These are phyloP conservation scores for Dendroctonus valens DNA, from an alignment of 1,140 invertebrate species.

Conservation along the genomic window DNA sequence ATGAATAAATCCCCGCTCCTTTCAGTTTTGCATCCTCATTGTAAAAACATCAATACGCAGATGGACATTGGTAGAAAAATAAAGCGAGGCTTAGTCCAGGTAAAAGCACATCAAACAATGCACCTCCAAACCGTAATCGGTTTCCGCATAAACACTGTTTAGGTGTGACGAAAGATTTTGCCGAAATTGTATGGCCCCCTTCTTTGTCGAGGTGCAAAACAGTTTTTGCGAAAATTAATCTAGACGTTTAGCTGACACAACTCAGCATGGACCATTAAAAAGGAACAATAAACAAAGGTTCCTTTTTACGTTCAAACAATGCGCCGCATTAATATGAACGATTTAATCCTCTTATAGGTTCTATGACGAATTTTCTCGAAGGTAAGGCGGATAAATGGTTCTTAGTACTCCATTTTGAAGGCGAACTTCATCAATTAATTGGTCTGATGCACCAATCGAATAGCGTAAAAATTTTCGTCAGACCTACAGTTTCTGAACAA, in stretches of 20 bases:
- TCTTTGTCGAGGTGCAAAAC: slow-evolving; percentile 16
- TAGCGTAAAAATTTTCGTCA: neutral
- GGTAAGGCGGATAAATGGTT: too few species aligned
- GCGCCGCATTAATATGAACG: slow-evolving; percentile 10
- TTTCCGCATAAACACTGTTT: slow-evolving; percentile 21
- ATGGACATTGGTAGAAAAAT: too few species aligned
- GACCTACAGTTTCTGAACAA: too few species aligned
- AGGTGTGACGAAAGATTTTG: slow-evolving; percentile 18
- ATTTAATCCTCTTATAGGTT: slow-evolving; percentile 14
- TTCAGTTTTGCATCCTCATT: too few species aligned
- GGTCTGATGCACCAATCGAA: too few species aligned
- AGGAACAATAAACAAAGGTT: slow-evolving; percentile 17
- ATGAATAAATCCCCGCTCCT: too few species aligned
- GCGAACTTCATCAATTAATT: too few species aligned
- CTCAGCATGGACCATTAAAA: slow-evolving; percentile 18
- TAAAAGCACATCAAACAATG: slow-evolving; percentile 6
- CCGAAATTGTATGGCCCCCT: slow-evolving; percentile 13
- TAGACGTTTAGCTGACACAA: slow-evolving; percentile 5
- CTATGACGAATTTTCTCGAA: too few species aligned
- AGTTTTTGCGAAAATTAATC: slow-evolving; percentile 19
- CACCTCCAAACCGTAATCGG: slow-evolving; percentile 5
- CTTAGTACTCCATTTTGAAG: too few species aligned
- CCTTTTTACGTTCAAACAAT: slow-evolving; percentile 15
- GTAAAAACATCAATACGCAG: too few species aligned
- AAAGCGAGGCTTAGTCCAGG: neutral